Base-by-base conservation (phyloP, 2,113 vertebrate species). In the Poeciliopsis retropinna region DNA sequence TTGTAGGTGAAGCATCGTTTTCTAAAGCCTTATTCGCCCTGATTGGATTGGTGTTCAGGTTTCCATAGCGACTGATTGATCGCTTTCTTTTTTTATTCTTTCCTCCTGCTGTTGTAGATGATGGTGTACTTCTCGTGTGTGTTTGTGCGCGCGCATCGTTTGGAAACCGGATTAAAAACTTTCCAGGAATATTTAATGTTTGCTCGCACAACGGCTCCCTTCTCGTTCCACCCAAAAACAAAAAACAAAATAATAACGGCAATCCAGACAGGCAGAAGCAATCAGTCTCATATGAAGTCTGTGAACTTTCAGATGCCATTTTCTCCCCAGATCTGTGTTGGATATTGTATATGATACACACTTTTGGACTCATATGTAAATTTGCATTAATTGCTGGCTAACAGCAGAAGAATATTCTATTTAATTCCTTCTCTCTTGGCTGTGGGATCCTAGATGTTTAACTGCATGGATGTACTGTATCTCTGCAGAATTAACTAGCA, bases 311-410 rank as follows among this genome's bases (percentile, higher is more conserved):
- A 81, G 90, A 86, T 85, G 84, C 81, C 76, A 71, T 85, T 79
- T 66, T 78, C 76, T 80, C 81, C 39, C 86, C 84, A 82, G 95
- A 94, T 94, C 95, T 94, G 92, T 95, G 94, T 94, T 97, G 95
- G 96, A 96, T 95, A 96, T 95, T 96, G 95, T 96, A 95, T 93
- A 95, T 95, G 92, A 96, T 95, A 96, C 88, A 96, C 90, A 95
- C 94, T 96, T 96, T 96, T 95, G 95, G 95, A 96, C 95, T 96
- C 92, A 89, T 97, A 44, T 47, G 95, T 98, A 96, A 95, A 96
- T 97, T 97, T 96, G 94, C 93, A 96, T 97, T 97, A 95, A 96
- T 95, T 97, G 95, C 96, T 97, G 95, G 97, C 96, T 97, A 96
- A 96, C 91, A 94, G 95, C 95, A 92, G 88, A 90, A 92, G 87